phyloP scores from a whole-genome alignment of 2,888 invertebrate species.

The Drosophila kokeensis region DNA sequence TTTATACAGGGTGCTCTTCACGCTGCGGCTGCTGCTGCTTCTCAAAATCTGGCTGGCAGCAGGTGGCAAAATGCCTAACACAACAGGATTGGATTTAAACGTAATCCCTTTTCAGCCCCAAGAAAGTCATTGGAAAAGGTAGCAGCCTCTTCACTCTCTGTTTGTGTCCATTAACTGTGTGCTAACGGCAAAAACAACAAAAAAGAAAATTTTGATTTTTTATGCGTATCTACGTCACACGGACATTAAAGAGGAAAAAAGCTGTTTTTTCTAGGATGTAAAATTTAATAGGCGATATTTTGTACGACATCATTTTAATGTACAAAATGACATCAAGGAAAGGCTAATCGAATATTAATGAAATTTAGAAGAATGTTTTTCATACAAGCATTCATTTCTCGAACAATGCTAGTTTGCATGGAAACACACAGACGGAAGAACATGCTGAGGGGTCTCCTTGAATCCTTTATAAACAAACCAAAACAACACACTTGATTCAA shows the following conservation, averaged over 20 bases:
- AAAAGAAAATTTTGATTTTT: not conserved
- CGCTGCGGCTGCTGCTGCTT: not conserved
- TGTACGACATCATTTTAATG: not conserved
- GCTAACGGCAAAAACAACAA: not conserved
- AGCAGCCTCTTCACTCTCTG: not conserved
- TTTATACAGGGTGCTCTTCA: conserved; percentile 64
- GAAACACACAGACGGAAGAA: not conserved
- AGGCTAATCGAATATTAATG: not conserved
- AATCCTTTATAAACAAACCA: not conserved
- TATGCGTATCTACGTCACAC: not conserved
- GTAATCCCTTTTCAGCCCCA: not conserved
- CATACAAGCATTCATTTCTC: not conserved
- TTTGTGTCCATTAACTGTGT: conserved; percentile 4
- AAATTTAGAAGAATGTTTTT: not conserved
- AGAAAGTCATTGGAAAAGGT: not conserved
- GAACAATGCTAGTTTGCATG: not conserved
- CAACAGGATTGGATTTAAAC: conserved; percentile 4
- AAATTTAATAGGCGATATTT: not conserved
- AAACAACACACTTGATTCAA: not conserved
- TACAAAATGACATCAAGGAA: not conserved
- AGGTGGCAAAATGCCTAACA: conserved; percentile 27
- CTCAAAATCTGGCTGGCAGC: conserved; percentile 11
- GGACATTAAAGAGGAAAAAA: not conserved
- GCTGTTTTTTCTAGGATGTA: not conserved
- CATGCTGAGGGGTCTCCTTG: not conserved